phyloP scores from a whole-genome alignment of 2,797 vertebrate genomes.

The Channallabes apus region DNA sequence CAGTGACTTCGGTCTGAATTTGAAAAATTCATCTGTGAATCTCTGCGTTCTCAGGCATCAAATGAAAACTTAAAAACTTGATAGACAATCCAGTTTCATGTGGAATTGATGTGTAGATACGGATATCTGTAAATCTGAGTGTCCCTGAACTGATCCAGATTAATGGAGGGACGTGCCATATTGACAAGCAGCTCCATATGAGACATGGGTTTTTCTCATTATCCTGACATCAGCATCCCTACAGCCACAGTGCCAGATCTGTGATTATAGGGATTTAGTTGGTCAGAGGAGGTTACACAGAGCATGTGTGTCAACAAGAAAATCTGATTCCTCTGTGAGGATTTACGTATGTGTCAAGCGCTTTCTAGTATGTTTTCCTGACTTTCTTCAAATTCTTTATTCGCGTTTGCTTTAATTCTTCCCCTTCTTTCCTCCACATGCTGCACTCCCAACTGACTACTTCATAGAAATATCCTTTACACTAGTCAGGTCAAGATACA shows the following conservation, averaged over 20 bases:
- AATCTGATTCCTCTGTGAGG: not conserved
- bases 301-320: slow-evolving; percentile 15
- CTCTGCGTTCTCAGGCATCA: not conserved
- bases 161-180: slow-evolving; percentile 38
- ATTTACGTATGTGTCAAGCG: not conserved
- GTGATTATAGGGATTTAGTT: slow-evolving; percentile 33
- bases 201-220: slow-evolving; percentile 21
- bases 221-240: slow-evolving; percentile 12
- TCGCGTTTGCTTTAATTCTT: not conserved
- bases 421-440: not conserved
- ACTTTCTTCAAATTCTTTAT: not conserved
- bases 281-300: slow-evolving; percentile 15
- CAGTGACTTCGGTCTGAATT: slow-evolving; percentile 18
- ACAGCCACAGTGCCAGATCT: slow-evolving; percentile 8
- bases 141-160: slow-evolving; percentile 47
- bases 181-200: slow-evolving; percentile 29
- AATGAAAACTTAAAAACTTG: slow-evolving; percentile 1
- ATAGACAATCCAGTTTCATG: slow-evolving; percentile 11
- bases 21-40: slow-evolving; percentile 4
- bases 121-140: slow-evolving; percentile 26
- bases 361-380: not conserved
- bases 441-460: not conserved
- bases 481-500: slow-evolving; percentile 5
- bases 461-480: slow-evolving; percentile 10
- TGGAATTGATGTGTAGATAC: slow-evolving; percentile 1